Conservation (phyloP, 64 coral and sea anemone genomes). For the Montipora sp. region DNA sequence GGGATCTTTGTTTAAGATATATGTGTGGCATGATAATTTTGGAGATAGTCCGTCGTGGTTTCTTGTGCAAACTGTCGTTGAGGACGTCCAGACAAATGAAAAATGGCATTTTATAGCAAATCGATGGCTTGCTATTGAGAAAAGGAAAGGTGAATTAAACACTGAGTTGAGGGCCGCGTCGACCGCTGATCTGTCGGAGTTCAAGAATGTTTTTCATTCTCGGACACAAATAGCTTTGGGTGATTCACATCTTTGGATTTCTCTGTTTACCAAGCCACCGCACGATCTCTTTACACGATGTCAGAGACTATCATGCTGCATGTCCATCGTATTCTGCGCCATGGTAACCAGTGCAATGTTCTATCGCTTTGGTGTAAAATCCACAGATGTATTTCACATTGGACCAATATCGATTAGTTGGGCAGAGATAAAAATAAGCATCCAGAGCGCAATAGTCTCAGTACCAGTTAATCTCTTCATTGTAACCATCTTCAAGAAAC, state of each 20-base stretch:
- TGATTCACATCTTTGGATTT: constrained; percentile 85
- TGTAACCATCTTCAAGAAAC: constrained; percentile 74
- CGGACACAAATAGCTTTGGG: constrained; percentile 68
- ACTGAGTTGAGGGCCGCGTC: constrained; percentile 25
- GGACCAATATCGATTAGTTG: constrained; percentile 77
- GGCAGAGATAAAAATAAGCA: constrained; percentile 75
- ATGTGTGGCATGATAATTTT: constrained; percentile 76
- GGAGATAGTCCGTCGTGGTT: constrained; percentile 80
- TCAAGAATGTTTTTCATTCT: constrained; percentile 72
- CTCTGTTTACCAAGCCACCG: constrained; percentile 71
- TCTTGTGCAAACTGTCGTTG: constrained; percentile 60
- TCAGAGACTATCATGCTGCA: constrained; percentile 80
- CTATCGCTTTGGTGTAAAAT: constrained; percentile 70
- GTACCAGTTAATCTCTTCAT: constrained; percentile 69
- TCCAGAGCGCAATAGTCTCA: constrained; percentile 78
- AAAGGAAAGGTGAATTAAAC: constrained; percentile 37
- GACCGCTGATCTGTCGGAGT: constrained; percentile 25
- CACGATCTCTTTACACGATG: constrained; percentile 75
- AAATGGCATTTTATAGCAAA: constrained; percentile 76
- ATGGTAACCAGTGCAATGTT: constrained; percentile 92
- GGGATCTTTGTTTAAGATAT: constrained; percentile 63
- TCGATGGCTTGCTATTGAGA: constrained; percentile 76
- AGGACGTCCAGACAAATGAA: constrained; percentile 30
- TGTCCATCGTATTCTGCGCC: constrained; percentile 70
- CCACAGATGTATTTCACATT: constrained; percentile 61